Conservation (phyloP, 2,797 vertebrate genomes). For the Podarcis lilfordi region DNA sequence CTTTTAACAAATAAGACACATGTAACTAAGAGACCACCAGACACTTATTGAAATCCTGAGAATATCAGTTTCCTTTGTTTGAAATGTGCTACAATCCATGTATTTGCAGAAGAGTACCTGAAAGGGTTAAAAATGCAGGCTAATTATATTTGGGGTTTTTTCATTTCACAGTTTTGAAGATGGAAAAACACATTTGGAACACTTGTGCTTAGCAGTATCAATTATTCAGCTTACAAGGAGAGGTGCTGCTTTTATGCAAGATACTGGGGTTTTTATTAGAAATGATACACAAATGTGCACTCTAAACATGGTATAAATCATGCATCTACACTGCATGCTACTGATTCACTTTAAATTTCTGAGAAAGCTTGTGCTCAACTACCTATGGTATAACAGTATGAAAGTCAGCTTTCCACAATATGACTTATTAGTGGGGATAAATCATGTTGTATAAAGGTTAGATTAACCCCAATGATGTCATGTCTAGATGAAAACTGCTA, state of each 20-base stretch:
- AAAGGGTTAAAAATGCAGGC: neutral
- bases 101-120: neutral
- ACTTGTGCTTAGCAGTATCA: neutral
- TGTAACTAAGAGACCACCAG: neutral
- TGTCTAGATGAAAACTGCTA: neutral
- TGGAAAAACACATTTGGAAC: neutral
- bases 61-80: neutral
- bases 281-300: neutral
- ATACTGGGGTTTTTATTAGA: neutral
- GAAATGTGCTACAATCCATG: neutral
- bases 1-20: neutral
- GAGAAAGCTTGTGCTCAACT: neutral
- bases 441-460: neutral
- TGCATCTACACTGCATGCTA: neutral
- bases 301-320: neutral
- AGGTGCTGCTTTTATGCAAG: neutral
- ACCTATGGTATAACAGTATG: neutral
- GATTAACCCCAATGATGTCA: neutral
- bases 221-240: neutral
- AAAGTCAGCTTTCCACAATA: neutral
- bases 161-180: neutral
- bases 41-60: neutral
- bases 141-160: neutral
- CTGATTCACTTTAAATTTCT: neutral
- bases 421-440: neutral